Evolutionary conservation across 2,113 vertebrate species (phyloP).

Genomic region (Bufo bufo): DNA sequence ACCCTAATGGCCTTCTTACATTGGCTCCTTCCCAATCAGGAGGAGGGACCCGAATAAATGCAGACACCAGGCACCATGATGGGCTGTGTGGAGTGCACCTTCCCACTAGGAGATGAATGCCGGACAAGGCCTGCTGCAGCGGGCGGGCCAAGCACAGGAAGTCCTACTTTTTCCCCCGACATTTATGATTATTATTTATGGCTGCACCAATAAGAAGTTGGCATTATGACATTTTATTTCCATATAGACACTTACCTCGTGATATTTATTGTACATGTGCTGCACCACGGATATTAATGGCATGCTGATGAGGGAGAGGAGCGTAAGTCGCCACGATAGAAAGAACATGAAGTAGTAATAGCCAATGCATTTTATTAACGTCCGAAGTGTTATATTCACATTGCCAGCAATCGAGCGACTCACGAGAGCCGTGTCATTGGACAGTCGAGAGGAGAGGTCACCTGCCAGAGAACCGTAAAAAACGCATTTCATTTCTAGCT

Average conservation of each 20-base stretch:
- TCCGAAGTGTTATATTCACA: conserved; percentile 80
- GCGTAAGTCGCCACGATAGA: conserved; percentile 79
- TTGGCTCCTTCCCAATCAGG: no score
- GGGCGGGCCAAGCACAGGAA: no score
- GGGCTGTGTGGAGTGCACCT: no score
- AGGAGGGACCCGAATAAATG: no score
- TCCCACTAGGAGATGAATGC: no score
- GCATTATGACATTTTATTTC: no score
- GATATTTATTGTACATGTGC: conserved; percentile 73
- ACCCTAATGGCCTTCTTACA: no score
- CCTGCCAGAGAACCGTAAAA: conserved; percentile 65
- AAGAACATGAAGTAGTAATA: conserved; percentile 77
- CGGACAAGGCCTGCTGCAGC: no score
- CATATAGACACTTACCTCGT: conserved; percentile 68
- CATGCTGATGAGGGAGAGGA: conserved; percentile 75
- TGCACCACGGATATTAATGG: conserved; percentile 70
- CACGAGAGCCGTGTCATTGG: conserved; percentile 75
- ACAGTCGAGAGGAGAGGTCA: conserved; percentile 78
- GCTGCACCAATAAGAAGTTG: no score
- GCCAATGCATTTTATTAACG: conserved; percentile 74
- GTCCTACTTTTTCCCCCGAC: no score
- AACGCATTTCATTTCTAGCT: not conserved
- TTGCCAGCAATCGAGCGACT: conserved; percentile 75
- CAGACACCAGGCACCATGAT: no score
- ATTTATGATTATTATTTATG: no score